phyloP scores from a whole-genome alignment of 2,113 vertebrate species.

The Otolemur garnettii region DNA sequence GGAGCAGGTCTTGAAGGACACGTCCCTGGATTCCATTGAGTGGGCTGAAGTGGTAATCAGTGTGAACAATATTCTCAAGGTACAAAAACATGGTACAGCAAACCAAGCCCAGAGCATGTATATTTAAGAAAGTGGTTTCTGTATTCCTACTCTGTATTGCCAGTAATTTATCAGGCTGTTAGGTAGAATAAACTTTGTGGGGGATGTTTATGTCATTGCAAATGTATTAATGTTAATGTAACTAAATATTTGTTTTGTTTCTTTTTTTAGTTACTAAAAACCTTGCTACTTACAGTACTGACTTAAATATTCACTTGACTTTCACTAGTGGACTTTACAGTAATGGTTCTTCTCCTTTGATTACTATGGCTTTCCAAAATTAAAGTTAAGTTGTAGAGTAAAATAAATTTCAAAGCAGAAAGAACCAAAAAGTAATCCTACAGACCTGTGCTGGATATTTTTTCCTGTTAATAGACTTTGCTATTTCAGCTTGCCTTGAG shows the following conservation, averaged over 20 bases:
- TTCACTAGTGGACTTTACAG: not conserved
- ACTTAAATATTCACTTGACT: conserved; percentile 37
- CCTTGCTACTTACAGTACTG: not conserved
- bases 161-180: not conserved
- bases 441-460: not conserved
- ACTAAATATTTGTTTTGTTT: not conserved
- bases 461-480: not conserved
- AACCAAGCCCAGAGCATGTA: fast-evolving
- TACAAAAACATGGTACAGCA: conserved; percentile 70
- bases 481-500: not conserved
- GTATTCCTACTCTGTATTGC: not conserved
- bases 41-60: conserved; percentile 94
- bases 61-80: conserved; percentile 95
- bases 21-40: conserved; percentile 88
- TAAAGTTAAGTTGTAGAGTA: not conserved
- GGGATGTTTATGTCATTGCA: not conserved
- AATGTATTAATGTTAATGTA: not conserved
- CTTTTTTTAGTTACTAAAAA: conserved; percentile 14
- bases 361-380: not conserved
- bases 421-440: not conserved
- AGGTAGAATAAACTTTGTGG: conserved; percentile 7
- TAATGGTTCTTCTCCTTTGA: not conserved
- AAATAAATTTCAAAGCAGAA: conserved; percentile 40
- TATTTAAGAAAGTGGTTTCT: not conserved
- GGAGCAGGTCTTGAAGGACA: conserved; percentile 92